Percentiles rank a stretch among this genome's conserved stretches.
Conservation (phyloP, 1,140 invertebrate genomes). For the Caenorhabditis latens region DNA sequence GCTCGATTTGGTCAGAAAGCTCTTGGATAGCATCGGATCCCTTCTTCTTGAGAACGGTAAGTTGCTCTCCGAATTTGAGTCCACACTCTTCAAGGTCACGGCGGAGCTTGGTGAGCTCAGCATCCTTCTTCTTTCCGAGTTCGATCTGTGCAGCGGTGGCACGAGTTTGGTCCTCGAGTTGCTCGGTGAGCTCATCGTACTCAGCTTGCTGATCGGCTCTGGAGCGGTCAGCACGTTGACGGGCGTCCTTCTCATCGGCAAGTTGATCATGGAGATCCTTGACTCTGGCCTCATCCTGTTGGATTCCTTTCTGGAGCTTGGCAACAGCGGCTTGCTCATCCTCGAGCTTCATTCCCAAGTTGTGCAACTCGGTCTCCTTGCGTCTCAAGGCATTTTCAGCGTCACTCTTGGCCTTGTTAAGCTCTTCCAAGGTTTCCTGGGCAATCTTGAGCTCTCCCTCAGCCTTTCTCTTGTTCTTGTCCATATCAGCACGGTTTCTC, state of each 20-base stretch:
- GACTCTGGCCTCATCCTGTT: slow-evolving; percentile 94
- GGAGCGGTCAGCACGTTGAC: slow-evolving; percentile 90
- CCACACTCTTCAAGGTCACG: slow-evolving; percentile 97
- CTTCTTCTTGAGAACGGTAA: slow-evolving; percentile 96
- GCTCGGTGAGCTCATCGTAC: slow-evolving; percentile 95
- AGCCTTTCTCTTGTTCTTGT: slow-evolving; percentile 88
- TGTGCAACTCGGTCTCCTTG: slow-evolving; percentile 76
- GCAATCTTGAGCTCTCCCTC: slow-evolving; percentile 95
- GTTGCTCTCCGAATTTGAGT: slow-evolving; percentile 95
- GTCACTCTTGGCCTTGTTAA: slow-evolving; percentile 72
- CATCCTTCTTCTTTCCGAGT: slow-evolving; percentile 98
- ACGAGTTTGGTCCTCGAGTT: slow-evolving; percentile 84
- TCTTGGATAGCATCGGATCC: slow-evolving; percentile 97
- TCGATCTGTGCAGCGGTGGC: slow-evolving; percentile 96
- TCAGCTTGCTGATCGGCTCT: slow-evolving; percentile 92
- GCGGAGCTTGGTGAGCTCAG: slow-evolving; percentile 95
- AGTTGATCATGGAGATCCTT: slow-evolving; percentile 98
- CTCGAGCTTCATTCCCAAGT: slow-evolving; percentile 85
- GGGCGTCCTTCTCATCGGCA: slow-evolving; percentile 94
- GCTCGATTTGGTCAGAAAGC: slow-evolving; percentile 99
- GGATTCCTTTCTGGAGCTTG: slow-evolving; percentile 96
- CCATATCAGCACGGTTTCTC: slow-evolving; percentile 95
- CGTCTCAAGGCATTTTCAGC: slow-evolving; percentile 71
- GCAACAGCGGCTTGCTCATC: slow-evolving; percentile 95
- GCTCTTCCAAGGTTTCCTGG: slow-evolving; percentile 81